Conservation (phyloP, 2,113 vertebrate genomes). For the Coreoperca whiteheadi region DNA sequence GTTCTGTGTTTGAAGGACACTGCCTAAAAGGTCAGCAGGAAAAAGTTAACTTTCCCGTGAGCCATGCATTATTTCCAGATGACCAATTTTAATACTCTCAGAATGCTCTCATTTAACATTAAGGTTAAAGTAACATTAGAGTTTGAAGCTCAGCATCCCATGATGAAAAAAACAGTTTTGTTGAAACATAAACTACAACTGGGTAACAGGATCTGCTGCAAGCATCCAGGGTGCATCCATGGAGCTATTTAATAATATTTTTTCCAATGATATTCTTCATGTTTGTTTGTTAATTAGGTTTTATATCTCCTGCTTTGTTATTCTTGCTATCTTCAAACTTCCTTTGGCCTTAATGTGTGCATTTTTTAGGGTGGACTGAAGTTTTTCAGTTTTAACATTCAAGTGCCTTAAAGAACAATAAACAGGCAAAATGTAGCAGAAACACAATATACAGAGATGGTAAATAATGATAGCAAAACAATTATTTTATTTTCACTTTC, state of each 20-base stretch:
- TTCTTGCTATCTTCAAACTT: background rate
- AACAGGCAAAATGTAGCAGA: too few species aligned
- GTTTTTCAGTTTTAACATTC: too few species aligned
- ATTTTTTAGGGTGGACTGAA: background rate
- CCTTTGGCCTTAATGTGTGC: background rate
- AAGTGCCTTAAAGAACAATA: background rate
- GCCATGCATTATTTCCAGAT: background rate
- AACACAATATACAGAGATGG: background rate
- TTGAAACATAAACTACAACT: background rate
- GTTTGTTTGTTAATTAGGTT: background rate
- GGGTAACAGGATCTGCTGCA: background rate
- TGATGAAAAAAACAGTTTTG: background rate
- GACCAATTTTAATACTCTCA: background rate
- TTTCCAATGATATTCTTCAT: background rate
- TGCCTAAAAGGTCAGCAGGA: background rate
- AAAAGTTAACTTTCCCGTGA: background rate
- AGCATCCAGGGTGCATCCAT: background rate
- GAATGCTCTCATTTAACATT: background rate
- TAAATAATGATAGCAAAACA: constrained; percentile 51
- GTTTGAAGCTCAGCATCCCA: background rate
- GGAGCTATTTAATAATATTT: background rate
- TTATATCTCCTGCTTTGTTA: background rate
- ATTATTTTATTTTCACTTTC: constrained; percentile 65
- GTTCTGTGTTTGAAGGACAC: background rate
- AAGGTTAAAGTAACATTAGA: background rate